Conservation (phyloP, 2,797 vertebrate species). For the Oceanodroma leucorhoa region DNA sequence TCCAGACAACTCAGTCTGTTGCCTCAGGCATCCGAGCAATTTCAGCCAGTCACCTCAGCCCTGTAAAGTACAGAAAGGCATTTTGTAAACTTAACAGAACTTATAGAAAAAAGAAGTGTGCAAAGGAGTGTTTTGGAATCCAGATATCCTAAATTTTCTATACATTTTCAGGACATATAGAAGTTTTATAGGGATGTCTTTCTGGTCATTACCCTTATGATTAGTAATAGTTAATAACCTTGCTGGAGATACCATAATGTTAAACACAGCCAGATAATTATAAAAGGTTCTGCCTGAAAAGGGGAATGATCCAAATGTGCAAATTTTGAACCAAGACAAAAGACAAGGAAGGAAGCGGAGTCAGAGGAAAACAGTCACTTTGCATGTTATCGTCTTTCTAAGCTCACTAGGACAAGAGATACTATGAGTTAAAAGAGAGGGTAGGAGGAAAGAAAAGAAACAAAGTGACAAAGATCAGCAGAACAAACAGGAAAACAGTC, state of each 20-base stretch:
- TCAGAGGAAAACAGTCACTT: background rate
- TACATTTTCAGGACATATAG: background rate
- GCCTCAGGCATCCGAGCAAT: slow-evolving; percentile 23
- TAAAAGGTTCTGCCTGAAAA: background rate
- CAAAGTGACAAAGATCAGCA: background rate
- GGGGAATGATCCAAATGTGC: background rate
- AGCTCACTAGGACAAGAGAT: background rate
- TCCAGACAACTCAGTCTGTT: slow-evolving; percentile 41
- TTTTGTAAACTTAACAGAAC: background rate
- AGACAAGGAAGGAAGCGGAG: background rate
- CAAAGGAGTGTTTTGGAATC: background rate
- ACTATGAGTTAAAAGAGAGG: background rate
- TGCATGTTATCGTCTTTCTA: background rate
- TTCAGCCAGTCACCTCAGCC: background rate
- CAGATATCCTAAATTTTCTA: background rate
- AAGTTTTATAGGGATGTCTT: background rate
- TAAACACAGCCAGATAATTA: background rate
- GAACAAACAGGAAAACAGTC: background rate
- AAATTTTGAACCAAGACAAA: background rate
- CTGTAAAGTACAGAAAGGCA: background rate
- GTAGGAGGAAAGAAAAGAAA: background rate
- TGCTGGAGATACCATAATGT: background rate
- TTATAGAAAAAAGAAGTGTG: background rate
- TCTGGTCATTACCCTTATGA: background rate
- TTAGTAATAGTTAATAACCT: background rate